phyloP scores from a whole-genome alignment of 2,113 vertebrate species.

The Osmerus eperlanus region DNA sequence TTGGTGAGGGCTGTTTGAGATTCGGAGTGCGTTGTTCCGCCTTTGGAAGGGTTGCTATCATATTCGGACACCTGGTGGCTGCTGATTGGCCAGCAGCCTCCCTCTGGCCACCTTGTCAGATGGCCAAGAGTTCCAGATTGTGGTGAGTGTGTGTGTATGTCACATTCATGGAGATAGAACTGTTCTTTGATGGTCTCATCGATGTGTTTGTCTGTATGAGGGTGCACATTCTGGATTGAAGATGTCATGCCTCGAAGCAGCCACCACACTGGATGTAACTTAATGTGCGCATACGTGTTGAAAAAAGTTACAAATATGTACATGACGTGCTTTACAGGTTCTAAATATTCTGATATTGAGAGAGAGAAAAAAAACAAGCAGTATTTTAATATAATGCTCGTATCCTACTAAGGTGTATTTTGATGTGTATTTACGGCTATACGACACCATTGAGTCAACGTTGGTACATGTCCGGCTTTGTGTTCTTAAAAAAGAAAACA shows the following conservation, averaged over 20 bases:
- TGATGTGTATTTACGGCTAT: constrained; percentile 71
- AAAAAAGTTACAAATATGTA: constrained; percentile 57
- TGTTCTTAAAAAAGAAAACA: constrained; percentile 52
- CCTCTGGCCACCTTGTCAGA: constrained; percentile 57
- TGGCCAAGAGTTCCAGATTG: constrained; percentile 36
- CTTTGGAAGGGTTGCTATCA: constrained; percentile 68
- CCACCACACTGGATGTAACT: constrained; percentile 47
- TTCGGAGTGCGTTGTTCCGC: constrained; percentile 55
- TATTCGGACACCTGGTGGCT: constrained; percentile 68
- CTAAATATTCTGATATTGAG: constrained; percentile 63
- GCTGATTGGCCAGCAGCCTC: constrained; percentile 64
- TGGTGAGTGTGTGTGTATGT: constrained; percentile 19
- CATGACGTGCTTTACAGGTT: constrained; percentile 67
- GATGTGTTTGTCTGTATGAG: constrained; percentile 38
- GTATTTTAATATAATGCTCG: constrained; percentile 75
- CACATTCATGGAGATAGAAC: constrained; percentile 22
- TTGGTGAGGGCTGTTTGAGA: constrained; percentile 55
- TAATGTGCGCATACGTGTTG: constrained; percentile 53
- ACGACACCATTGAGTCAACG: constrained; percentile 57
- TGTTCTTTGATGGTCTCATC: constrained; percentile 1
- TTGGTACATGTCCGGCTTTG: constrained; percentile 61
- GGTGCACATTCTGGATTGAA: constrained; percentile 17
- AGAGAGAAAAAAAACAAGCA: constrained; percentile 45
- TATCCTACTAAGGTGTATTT: constrained; percentile 71
- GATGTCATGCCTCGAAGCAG: constrained; percentile 14